phyloP scores from a whole-genome alignment of 2,797 vertebrate genomes.

The Apodemus agrarius region DNA sequence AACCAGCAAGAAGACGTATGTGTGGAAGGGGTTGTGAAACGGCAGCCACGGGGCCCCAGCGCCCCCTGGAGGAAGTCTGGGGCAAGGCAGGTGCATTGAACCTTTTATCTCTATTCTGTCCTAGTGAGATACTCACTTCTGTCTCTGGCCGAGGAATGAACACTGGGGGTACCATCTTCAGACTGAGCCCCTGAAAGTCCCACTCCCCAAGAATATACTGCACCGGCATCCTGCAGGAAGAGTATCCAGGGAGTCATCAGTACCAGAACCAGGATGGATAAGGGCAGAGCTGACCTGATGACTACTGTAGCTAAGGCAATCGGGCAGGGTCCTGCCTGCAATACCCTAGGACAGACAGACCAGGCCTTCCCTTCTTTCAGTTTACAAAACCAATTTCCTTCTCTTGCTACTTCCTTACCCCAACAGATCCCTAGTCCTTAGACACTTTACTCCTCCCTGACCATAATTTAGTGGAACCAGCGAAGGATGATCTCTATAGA shows the following conservation, averaged over 20 bases:
- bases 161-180: conserved; percentile 96
- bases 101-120: neutral
- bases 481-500: neutral
- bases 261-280: neutral
- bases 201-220: conserved; percentile 98
- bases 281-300: neutral
- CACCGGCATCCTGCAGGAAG: conserved; percentile 93
- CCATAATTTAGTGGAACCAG: neutral
- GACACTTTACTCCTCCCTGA: neutral
- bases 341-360: neutral
- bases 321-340: neutral
- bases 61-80: conserved; percentile 70
- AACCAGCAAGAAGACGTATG: neutral
- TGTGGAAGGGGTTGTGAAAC: neutral
- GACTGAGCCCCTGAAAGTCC: conserved; percentile 95
- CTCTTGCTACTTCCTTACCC: neutral
- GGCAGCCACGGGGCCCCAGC: neutral
- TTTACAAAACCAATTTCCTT: neutral
- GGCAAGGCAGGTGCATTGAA: neutral
- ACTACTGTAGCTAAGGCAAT: neutral
- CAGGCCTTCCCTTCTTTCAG: neutral
- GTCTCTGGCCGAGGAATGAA: conserved; percentile 98
- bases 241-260: neutral
- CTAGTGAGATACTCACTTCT: conserved; percentile 89
- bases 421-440: neutral